Percentiles rank a stretch among this genome's conserved stretches.
Conservation (phyloP, 2,797 vertebrate genomes). For the Propithecus deckenii region DNA sequence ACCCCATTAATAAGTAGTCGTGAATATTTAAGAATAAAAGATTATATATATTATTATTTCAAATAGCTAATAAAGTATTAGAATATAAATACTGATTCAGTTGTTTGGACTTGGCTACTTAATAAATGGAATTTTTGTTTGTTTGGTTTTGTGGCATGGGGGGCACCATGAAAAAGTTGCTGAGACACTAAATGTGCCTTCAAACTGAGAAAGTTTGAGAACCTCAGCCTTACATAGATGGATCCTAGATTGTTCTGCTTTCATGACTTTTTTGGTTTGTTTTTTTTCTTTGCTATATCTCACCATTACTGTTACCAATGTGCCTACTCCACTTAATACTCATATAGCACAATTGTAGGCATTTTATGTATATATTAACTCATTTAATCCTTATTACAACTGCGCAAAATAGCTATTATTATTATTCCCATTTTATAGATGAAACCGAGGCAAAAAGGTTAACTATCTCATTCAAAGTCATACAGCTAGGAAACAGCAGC, state of each 20-base stretch:
- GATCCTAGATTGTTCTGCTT: background rate
- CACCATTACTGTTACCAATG: background rate
- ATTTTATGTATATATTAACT: background rate
- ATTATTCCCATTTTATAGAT: background rate
- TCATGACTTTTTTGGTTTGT: background rate
- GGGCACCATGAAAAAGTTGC: background rate
- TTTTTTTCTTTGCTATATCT: background rate
- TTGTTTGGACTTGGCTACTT: background rate
- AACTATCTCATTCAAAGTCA: background rate
- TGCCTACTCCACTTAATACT: background rate
- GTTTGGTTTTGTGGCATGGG: background rate
- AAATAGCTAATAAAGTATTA: background rate
- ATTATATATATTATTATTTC: background rate
- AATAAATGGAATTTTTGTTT: background rate
- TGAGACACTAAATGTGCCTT: background rate
- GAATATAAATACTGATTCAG: background rate
- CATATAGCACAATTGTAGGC: background rate
- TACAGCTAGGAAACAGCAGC: background rate
- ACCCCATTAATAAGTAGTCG: background rate
- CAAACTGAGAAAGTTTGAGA: background rate
- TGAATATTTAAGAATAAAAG: background rate
- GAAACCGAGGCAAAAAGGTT: background rate
- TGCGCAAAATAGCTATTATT: conserved; percentile 5
- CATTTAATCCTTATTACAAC: background rate
- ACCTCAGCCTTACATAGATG: background rate